Evolutionary conservation across 2,888 invertebrate genomes (phyloP), one percentile per base, ranked within the genome.

Genomic region (Eubasilissa splendida): DNA sequence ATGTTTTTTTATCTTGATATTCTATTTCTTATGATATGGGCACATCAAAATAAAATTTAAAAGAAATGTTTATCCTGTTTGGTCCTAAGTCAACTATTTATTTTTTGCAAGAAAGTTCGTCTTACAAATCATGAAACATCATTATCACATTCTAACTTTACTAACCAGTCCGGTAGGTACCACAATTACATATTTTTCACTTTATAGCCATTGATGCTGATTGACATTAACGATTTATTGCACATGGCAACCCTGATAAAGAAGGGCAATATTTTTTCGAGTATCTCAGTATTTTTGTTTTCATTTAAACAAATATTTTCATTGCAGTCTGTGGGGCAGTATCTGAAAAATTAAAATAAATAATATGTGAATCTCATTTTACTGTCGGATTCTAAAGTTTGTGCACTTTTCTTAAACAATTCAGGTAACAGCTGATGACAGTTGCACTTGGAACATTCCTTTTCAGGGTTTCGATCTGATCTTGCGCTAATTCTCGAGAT

Each of bases 361-460:
- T 70, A 77, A 65, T 77, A 77, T 77, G 80, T 77, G 68, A 73
- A 77, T 80, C 71, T 75, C 22, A 73, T 54, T 77, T 80, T 68
- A 10, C 56, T 58, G 65, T 77, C 12, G 71, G 59, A 68, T 58
- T 71, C 33, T 63, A 63, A 76, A 63, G 75, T 76, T 73, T 68
- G 52, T 54, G 52, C 65, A 31, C 54, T 73, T 65, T 76, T 77
- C 65, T 77, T 52, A 53, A 66, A 77, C 50, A 80, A 80, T 50
- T 76, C 80, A 80, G 77, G 77, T 80, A 80, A 77, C 80, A 80
- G 77, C 77, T 77, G 77, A 73, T 79, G 79, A 65, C 80, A 80
- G 80, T 77, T 77, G 77, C 74, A 80, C 60, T 80, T 77, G 80
- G 80, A 80, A 68, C 60, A 66, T 71, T 77, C 80, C 77, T 58